Conservation (phyloP, 2,797 vertebrate genomes). For the Liparis tanakae region DNA sequence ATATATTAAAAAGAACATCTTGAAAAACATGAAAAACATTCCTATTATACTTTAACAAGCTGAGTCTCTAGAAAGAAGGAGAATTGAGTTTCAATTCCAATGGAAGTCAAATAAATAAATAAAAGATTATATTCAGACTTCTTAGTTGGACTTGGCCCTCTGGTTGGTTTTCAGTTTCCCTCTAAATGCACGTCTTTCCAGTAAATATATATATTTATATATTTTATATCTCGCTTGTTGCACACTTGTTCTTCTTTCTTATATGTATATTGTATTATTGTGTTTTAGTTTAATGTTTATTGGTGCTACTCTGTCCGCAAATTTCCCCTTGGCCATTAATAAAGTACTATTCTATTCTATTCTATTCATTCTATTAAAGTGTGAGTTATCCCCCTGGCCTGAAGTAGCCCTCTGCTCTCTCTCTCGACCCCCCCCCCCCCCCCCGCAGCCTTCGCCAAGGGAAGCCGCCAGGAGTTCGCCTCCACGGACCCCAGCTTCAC, state of each 20-base stretch:
- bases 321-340: no score
- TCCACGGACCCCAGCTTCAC: conserved; percentile 95
- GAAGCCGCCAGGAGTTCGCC: conserved; percentile 87
- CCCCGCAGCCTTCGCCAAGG: conserved; percentile 88
- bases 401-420: no score
- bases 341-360: no score
- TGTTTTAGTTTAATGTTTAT: no score
- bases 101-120: background rate
- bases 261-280: no score
- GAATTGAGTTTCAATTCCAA: background rate
- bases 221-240: no score
- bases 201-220: background rate
- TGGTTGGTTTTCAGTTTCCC: no score
- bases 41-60: background rate
- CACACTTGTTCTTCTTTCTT: no score
- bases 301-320: no score
- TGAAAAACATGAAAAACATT: background rate
- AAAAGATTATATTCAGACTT: background rate
- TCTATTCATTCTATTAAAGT: no score
- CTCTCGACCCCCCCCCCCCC: no score
- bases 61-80: background rate
- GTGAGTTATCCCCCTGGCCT: background rate
- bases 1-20: background rate
- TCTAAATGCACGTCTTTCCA: background rate
- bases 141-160: fast-evolving